Evolutionary conservation across 2,888 invertebrate species (phyloP), one percentile per base, ranked within the genome.

Genomic region (Aleiodes testaceus): DNA sequence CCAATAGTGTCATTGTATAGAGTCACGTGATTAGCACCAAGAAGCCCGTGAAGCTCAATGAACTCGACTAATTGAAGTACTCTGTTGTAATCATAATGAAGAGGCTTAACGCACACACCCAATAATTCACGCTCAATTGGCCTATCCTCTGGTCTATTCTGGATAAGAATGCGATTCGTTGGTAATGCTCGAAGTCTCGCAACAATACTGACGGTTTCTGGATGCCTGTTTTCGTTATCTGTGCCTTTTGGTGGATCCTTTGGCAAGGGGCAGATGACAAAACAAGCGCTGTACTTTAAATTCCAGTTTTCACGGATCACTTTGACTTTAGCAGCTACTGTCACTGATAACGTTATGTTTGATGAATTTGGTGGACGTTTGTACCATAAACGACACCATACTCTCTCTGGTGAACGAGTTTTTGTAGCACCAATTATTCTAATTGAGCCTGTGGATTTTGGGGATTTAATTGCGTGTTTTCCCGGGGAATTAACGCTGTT

Each of bases 241-340:
- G 6, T 20, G 53, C 22, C 36, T 3, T 3, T 52, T 3, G 90
- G 89, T 68, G 90, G 86, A 68, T 91, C 91, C 59, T 89, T 88
- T 42, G 92, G 91, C 72, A 96, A 88, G 7, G 95, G 92, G 80
- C 97, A 97, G 74, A 96, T 89, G 26, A 97, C 92, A 86, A 96
- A 97, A 80, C 95, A 94, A 7, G 97, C 97, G 84, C 95, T 96
- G 88, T 95, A 97, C 84, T 95, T 95, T 26, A 97, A 89, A 85
- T 95, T 97, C 97, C 97, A 97, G 85, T 97, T 97, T 86, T 97
- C 97, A 20, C 96, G 90, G 72, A 97, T 97, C 2, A 95, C 92
- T 89, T 95, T 94, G 70, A 94, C 92, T 88, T 92, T 91, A 12
- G 94, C 94, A 81, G 92, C 91, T 45, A 95, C 92, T 0, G 93